Base-by-base conservation (phyloP, 2,888 invertebrate genomes). In the Margaritifera margaritifera region DNA sequence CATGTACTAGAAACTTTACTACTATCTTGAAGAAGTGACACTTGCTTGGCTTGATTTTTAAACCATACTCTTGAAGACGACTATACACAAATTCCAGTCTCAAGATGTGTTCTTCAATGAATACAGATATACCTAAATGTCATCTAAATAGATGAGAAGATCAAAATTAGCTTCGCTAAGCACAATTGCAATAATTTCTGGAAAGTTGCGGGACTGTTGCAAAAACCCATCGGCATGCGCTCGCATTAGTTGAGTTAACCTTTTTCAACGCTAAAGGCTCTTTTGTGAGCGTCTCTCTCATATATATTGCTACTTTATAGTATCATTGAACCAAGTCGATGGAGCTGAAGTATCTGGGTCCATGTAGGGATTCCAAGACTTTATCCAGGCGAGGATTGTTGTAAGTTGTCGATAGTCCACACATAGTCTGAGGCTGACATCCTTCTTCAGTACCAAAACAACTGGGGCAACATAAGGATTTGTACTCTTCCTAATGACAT, bases 271-370 rank as follows among this genome's bases (percentile, higher is more conserved):
- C 68, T 31, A 55, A 77, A 79, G n/a, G 83, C 82, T 6, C 83
- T 81, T 51, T 81, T 80, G 5, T 67, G 31, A 50, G 60, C 68
- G 31, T 74, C 74, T 22, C 71, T 57, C 22, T 75, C 69, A 11
- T 59, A 70, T 8, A 86, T 25, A 6, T 42, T 2, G 72, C 59
- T 20, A 81, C 68, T 55, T 80, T 76, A 68, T 76, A 78, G 59
- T 77, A 85, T 19, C 83, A 81, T 31, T 68, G 65, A 18, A 64
- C 68, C 57, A 85, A 61, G 55, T 64, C 64, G 6, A 64, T 64
- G 0, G 50, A 25, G 24, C 64, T 64, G 50, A 64, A 64, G 24
- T 64, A 64, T 56, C 56, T 64, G 11, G 56, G 24, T 6, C 42
- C n/a, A 5, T n/a, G 18, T 20, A 56, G 27, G 11, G 54, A n/a